Evolutionary conservation across 2,113 vertebrate species (phyloP).

Genomic region (Gulo gulo): DNA sequence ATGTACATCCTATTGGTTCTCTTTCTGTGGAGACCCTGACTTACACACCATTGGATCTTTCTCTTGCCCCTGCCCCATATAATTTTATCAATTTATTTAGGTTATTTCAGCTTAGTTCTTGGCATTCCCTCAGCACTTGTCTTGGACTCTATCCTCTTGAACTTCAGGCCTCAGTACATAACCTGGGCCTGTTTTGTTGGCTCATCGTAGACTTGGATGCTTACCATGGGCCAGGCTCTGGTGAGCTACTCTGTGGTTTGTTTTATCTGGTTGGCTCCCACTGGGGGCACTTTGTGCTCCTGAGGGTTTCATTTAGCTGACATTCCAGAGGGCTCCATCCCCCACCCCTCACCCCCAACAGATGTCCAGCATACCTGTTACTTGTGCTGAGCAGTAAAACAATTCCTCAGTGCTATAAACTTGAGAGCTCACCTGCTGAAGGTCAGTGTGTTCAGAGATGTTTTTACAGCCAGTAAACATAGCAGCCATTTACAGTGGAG

Average conservation of each 20-base stretch:
- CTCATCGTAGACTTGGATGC: not conserved
- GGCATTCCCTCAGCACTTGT: not conserved
- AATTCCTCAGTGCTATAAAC: slow-evolving; percentile 72
- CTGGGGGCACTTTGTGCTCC: not conserved
- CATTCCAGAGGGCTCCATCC: not conserved
- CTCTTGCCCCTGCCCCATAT: not conserved
- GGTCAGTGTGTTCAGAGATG: slow-evolving; percentile 66
- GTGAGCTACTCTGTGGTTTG: not conserved
- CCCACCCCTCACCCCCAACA: not conserved
- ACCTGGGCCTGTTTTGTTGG: not conserved
- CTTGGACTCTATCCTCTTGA: not conserved
- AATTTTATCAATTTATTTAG: not conserved
- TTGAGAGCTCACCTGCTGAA: slow-evolving; percentile 69
- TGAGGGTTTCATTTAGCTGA: not conserved
- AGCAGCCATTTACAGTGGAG: slow-evolving; percentile 34
- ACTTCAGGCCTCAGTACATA: not conserved
- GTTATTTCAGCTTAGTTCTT: not conserved
- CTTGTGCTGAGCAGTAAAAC: slow-evolving; percentile 61
- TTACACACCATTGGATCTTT: not conserved
- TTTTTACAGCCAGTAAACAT: slow-evolving; percentile 71
- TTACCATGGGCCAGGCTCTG: not conserved
- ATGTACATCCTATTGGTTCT: not conserved
- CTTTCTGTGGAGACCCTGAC: not conserved
- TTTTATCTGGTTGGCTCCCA: not conserved
- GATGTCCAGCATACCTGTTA: slow-evolving; percentile 46